Conservation (phyloP, 92 coral and sea anemone genomes). For the Umimayanthus chanpuru region DNA sequence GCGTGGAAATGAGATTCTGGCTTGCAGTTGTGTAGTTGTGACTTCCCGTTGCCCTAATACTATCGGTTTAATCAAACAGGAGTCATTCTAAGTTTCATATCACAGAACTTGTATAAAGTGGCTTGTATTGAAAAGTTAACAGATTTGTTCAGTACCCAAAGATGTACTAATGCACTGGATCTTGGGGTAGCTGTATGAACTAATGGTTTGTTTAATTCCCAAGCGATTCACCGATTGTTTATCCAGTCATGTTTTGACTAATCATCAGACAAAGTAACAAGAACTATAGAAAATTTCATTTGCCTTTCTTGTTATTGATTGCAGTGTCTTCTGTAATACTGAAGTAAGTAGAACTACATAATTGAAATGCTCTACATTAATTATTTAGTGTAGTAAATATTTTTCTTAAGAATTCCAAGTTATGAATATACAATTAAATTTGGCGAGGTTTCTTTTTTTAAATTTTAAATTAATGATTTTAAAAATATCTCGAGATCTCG, state of each 20-base stretch:
- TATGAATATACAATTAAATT: neutral
- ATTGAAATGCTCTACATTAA: neutral
- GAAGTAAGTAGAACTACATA: neutral
- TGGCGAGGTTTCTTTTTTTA: neutral
- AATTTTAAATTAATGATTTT: neutral
- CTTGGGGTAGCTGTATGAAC: neutral
- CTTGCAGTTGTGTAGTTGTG: neutral
- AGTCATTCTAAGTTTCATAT: no score
- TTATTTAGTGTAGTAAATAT: neutral
- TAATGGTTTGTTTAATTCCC: neutral
- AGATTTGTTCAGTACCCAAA: no score
- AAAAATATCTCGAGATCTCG: neutral
- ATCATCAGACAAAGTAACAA: neutral
- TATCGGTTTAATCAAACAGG: neutral
- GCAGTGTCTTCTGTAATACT: neutral
- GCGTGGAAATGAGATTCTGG: neutral
- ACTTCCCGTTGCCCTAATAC: neutral
- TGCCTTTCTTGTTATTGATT: neutral
- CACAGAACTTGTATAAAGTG: no score
- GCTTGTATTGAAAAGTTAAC: no score
- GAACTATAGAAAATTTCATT: neutral
- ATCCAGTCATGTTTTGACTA: neutral
- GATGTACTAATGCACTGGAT: no score
- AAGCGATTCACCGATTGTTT: no score
- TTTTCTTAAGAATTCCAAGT: neutral